Conservation (phyloP, 2,888 invertebrate species). For the Brachypalpus laphriformis region DNA sequence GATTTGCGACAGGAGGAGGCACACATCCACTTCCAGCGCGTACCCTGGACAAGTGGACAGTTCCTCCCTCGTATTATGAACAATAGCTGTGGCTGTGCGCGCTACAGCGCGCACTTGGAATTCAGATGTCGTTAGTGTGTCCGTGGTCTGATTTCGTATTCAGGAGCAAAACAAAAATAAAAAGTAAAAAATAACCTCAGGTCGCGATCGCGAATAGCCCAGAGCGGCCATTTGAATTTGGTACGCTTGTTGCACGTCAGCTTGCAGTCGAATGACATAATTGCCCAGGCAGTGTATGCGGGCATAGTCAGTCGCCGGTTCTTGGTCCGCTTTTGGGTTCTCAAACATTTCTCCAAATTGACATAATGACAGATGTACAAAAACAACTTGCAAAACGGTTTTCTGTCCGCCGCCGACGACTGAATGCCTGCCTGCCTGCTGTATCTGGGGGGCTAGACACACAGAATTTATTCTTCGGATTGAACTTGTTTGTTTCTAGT, state of each 20-base stretch:
- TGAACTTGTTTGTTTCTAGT: constrained; percentile 42
- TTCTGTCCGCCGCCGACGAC: constrained; percentile 48
- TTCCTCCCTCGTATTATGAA: constrained; percentile 51
- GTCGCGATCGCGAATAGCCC: constrained; percentile 47
- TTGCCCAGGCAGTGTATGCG: constrained; percentile 75
- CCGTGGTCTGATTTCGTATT: constrained; percentile 63
- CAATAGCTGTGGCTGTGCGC: constrained; percentile 49
- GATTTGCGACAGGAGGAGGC: constrained; percentile 74
- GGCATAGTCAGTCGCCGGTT: constrained; percentile 38
- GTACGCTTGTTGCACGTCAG: constrained; percentile 78
- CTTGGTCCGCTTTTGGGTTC: constrained; percentile 68
- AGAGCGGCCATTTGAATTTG: constrained; percentile 75
- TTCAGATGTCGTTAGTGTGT: constrained; percentile 71
- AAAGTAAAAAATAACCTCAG: not conserved
- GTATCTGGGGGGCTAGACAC: constrained; percentile 27
- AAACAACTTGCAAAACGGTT: constrained; percentile 73
- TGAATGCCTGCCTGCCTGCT: too few relatives aligned
- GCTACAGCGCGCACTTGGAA: constrained; percentile 38
- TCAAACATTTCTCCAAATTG: constrained; percentile 78
- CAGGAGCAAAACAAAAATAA: constrained; percentile 9
- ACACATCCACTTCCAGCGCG: not conserved
- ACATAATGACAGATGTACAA: constrained; percentile 78
- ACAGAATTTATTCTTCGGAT: constrained; percentile 62
- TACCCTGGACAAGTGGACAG: constrained; percentile 50
- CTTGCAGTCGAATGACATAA: constrained; percentile 78